Conservation (phyloP, 1,140 invertebrate species). For the Anoplolepis gracilipes region DNA sequence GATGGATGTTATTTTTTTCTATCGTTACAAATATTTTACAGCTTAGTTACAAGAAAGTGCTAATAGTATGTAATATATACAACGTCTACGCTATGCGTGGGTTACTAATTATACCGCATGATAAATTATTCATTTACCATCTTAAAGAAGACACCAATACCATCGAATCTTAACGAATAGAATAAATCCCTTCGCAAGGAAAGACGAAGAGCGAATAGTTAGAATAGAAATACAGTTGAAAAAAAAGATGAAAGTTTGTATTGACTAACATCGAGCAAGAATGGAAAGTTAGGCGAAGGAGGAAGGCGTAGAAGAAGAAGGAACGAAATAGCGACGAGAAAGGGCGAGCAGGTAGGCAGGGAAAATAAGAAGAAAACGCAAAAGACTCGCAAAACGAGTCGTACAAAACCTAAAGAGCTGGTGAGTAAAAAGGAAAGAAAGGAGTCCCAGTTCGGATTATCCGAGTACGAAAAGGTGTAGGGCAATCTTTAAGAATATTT, state of each 20-base stretch:
- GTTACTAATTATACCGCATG: conserved; percentile 9
- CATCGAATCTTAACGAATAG: conserved; percentile 22
- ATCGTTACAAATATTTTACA: conserved; percentile 20
- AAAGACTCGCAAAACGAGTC: conserved; percentile 61
- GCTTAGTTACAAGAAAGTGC: neutral
- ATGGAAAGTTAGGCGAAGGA: conserved; percentile 10
- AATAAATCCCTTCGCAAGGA: conserved; percentile 50
- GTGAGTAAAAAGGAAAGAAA: conserved; percentile 63
- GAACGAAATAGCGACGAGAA: conserved; percentile 29
- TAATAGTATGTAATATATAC: conserved; percentile 1
- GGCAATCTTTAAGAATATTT: conserved; percentile 63
- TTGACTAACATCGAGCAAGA: conserved; percentile 24
- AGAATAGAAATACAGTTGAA: conserved; percentile 54
- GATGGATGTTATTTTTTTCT: neutral
- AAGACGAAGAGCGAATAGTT: conserved; percentile 58
- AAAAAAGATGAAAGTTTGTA: conserved; percentile 35
- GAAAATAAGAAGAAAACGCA: conserved; percentile 68
- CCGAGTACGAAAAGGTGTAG: conserved; percentile 68
- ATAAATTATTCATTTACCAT: conserved; percentile 50
- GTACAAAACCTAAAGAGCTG: conserved; percentile 69
- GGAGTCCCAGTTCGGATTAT: conserved; percentile 68
- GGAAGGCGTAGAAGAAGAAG: conserved; percentile 26
- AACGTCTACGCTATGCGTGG: neutral
- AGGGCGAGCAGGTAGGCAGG: conserved; percentile 28
- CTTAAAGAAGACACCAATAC: neutral